phyloP scores from a whole-genome alignment of 2,113 vertebrate species.

The Amia ocellicauda region DNA sequence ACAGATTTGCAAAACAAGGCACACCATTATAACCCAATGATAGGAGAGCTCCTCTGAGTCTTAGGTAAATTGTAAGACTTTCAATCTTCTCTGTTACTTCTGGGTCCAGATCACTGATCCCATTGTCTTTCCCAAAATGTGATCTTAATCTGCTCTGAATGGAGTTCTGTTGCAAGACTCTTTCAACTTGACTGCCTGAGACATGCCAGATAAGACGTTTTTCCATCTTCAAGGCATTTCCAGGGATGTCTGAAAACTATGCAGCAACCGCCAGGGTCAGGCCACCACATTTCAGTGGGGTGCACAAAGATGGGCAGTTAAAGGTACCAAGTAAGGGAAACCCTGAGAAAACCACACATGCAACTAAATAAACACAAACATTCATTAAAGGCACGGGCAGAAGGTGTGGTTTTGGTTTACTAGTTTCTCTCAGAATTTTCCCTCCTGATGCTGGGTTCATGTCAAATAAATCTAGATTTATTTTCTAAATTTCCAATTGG shows the following conservation, averaged over 20 bases:
- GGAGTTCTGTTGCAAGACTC: slow-evolving; percentile 49
- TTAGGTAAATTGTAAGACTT: slow-evolving; percentile 40
- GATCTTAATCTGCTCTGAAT: slow-evolving; percentile 63
- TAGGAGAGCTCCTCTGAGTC: slow-evolving; percentile 14
- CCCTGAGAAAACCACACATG: neutral
- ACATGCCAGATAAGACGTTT: slow-evolving; percentile 37
- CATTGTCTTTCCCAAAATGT: slow-evolving; percentile 50
- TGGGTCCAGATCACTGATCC: slow-evolving; percentile 46
- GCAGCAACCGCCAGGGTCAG: neutral
- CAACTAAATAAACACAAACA: neutral
- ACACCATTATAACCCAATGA: slow-evolving; percentile 15
- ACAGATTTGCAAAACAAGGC: slow-evolving; percentile 15
- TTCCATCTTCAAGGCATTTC: slow-evolving; percentile 39
- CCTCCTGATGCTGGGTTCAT: no score
- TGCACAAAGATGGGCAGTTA: neutral
- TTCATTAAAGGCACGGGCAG: no score
- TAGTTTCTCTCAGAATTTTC: no score
- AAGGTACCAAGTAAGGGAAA: slow-evolving; percentile 2
- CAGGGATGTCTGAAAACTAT: slow-evolving; percentile 11
- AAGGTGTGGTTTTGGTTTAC: no score
- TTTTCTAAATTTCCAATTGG: no score
- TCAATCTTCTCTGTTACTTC: slow-evolving; percentile 50
- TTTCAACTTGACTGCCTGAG: slow-evolving; percentile 44
- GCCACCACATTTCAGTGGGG: slow-evolving; percentile 6
- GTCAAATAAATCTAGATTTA: no score